phyloP scores from a whole-genome alignment of 2,113 vertebrate species.

The Salvelinus fontinalis region DNA sequence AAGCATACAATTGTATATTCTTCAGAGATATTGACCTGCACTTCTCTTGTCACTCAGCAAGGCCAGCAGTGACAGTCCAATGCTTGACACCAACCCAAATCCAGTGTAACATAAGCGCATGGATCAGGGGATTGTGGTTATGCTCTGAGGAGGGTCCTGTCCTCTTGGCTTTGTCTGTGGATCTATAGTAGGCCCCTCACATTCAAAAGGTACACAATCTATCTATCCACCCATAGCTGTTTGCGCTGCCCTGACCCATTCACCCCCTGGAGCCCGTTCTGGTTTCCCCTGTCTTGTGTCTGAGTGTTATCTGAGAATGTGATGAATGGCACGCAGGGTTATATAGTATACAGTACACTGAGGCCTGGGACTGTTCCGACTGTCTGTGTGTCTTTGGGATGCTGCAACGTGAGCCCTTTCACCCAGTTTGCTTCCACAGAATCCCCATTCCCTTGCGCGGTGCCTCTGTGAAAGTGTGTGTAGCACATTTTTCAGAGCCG shows the following conservation, averaged over 20 bases:
- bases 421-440: background rate
- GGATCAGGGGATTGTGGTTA: conserved; percentile 20
- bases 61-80: conserved; percentile 1
- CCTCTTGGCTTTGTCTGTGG: conserved; percentile 50
- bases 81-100: conserved; percentile 46
- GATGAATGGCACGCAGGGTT: background rate
- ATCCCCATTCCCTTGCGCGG: background rate
- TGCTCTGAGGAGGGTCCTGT: conserved; percentile 50
- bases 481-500: background rate
- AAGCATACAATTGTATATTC: too few relatives aligned
- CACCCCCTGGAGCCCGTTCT: conserved; percentile 58
- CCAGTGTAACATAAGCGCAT: conserved; percentile 49
- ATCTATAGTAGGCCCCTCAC: conserved; percentile 33
- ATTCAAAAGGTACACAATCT: conserved; percentile 56
- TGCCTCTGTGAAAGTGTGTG: background rate
- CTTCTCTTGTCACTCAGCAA: conserved; percentile 22
- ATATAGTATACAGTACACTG: background rate
- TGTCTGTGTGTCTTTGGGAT: background rate
- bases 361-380: background rate
- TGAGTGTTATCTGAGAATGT: conserved; percentile 59
- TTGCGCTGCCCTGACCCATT: conserved; percentile 35
- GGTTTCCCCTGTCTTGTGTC: conserved; percentile 64
- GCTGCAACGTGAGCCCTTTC: conserved; percentile 11
- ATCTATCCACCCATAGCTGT: conserved; percentile 40
- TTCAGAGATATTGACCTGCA: background rate